A percentile compares a stretch with the other conserved stretches of the same genome.
phyloP scores from a whole-genome alignment of 2,797 vertebrate genomes.

The Phoxinus dragarum region DNA sequence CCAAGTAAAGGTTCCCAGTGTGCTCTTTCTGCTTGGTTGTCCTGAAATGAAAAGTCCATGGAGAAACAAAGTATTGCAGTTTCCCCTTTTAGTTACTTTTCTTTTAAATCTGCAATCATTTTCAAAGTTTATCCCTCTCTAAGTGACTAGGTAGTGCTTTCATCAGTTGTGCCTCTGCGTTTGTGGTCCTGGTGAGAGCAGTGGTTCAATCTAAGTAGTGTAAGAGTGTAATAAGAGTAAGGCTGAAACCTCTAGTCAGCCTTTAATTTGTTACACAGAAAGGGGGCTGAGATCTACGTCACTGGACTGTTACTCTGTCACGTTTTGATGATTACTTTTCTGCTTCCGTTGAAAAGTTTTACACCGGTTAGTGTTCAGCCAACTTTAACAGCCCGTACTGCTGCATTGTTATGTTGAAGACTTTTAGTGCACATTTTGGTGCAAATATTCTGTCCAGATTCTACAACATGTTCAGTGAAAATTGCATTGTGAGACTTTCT shows the following conservation, averaged over 20 bases:
- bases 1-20: background rate
- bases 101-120: background rate
- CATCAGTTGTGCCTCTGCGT: background rate
- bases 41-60: background rate
- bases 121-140: conserved; percentile 14
- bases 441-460: background rate
- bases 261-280: conserved; percentile 42
- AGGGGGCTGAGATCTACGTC: conserved; percentile 31
- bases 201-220: background rate
- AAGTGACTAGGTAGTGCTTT: background rate
- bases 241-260: conserved; percentile 18
- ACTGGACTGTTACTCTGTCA: conserved; percentile 38
- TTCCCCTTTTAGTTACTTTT: conserved; percentile 15
- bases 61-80: background rate
- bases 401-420: conserved; percentile 10
- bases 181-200: conserved; percentile 34
- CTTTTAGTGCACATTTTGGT: background rate
- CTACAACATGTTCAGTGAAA: background rate
- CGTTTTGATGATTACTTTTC: conserved; percentile 16
- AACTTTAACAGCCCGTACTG: conserved; percentile 14
- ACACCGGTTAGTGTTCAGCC: conserved; percentile 44
- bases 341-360: conserved; percentile 11
- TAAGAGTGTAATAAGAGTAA: conserved; percentile 23
- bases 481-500: background rate
- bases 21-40: background rate